These are phyloP conservation scores for Lacanobia oleracea DNA, from an alignment of 2,888 invertebrate species.

Conservation along the genomic window DNA sequence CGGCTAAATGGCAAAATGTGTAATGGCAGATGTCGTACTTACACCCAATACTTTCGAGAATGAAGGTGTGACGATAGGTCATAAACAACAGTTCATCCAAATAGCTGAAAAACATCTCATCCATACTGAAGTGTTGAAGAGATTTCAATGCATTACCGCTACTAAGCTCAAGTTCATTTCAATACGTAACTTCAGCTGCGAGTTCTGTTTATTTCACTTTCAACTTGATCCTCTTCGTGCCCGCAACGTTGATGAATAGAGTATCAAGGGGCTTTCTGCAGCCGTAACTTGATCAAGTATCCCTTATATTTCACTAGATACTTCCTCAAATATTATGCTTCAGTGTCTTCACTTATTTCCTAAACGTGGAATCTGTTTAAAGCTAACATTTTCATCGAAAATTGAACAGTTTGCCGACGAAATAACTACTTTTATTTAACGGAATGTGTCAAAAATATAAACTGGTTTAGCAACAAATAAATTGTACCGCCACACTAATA, in stretches of 20 bases:
- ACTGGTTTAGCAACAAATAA: constrained; percentile 9
- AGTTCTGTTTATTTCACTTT: constrained; percentile 30
- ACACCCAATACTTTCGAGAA: background rate
- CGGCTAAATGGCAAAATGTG: background rate
- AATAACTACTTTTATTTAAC: background rate
- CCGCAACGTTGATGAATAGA: constrained; percentile 8
- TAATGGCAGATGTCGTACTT: background rate
- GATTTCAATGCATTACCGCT: background rate
- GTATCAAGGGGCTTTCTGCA: constrained; percentile 1
- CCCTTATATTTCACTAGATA: background rate
- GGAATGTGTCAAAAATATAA: constrained; percentile 5
- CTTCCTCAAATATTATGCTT: background rate
- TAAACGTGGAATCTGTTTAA: too few species aligned
- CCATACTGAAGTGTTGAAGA: background rate
- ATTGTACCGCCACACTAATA: constrained; percentile 21
- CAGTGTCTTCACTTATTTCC: background rate
- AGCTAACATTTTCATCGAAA: background rate
- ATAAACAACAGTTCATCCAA: background rate
- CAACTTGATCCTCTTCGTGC: constrained; percentile 8
- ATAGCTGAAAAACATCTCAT: background rate
- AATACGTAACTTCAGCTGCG: background rate
- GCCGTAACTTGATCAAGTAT: background rate
- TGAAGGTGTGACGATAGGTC: background rate
- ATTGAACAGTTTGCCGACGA: background rate
- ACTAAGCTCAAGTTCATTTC: constrained; percentile 16